These are phyloP conservation scores for Noctua janthina DNA, from an alignment of 2,888 invertebrate species.

Conservation along the genomic window DNA sequence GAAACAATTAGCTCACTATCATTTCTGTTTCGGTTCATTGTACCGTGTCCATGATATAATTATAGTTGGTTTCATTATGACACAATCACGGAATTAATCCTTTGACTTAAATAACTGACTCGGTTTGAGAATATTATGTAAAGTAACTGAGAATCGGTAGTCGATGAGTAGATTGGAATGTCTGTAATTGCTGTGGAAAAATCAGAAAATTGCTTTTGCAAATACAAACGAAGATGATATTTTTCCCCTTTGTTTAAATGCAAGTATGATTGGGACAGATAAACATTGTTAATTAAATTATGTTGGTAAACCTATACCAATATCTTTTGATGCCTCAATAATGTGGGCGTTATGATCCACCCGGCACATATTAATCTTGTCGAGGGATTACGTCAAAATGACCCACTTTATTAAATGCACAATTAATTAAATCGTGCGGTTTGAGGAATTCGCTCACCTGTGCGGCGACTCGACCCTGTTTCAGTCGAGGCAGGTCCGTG, in stretches of 20 bases:
- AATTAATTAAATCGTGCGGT: slow-evolving; percentile 68
- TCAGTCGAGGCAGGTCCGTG: slow-evolving; percentile 93
- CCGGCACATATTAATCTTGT: slow-evolving; percentile 60
- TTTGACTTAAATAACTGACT: slow-evolving; percentile 22
- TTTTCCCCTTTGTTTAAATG: background rate
- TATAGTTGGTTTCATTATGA: slow-evolving; percentile 38
- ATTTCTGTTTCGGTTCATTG: slow-evolving; percentile 70
- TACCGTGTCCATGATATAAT: slow-evolving; percentile 66
- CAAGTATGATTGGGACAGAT: background rate
- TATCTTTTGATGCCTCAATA: slow-evolving; percentile 46
- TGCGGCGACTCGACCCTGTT: slow-evolving; percentile 93
- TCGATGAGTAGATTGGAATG: slow-evolving; percentile 10
- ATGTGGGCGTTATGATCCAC: slow-evolving; percentile 47
- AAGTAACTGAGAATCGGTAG: slow-evolving; percentile 15
- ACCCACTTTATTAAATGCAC: slow-evolving; percentile 64
- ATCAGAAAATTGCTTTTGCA: background rate
- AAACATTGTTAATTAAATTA: slow-evolving; percentile 41
- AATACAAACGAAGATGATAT: background rate
- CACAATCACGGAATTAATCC: slow-evolving; percentile 28
- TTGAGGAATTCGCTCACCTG: slow-evolving; percentile 65
- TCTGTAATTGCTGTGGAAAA: slow-evolving; percentile 2
- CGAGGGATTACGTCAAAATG: slow-evolving; percentile 61
- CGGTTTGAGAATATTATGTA: slow-evolving; percentile 21
- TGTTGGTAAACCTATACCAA: slow-evolving; percentile 28
- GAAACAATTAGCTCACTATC: slow-evolving; percentile 72